phyloP scores from a whole-genome alignment of 1,140 invertebrate genomes.

The Caenorhabditis remanei region DNA sequence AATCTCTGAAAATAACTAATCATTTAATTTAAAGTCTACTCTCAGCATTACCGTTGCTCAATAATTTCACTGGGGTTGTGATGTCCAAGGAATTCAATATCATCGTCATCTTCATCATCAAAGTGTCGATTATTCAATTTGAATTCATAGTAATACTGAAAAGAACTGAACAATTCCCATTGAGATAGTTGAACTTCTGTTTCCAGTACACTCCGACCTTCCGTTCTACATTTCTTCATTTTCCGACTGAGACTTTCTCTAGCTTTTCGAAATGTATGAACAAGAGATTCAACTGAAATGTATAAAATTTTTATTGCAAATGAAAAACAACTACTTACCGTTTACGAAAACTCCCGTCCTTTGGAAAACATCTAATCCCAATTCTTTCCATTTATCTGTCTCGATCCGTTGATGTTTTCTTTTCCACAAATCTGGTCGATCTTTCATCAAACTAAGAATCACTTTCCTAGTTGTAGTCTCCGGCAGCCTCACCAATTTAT shows the following conservation, averaged over 20 bases:
- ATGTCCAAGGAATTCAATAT: not conserved
- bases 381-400: not conserved
- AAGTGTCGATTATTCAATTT: not conserved
- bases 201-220: not conserved
- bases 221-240: not conserved
- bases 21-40: not conserved
- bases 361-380: not conserved
- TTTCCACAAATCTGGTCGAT: not conserved
- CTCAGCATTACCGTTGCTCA: not conserved
- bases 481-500: not conserved
- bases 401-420: not conserved
- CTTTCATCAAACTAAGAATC: not conserved
- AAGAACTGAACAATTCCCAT: not conserved
- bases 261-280: not conserved
- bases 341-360: not conserved
- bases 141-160: slow-evolving; percentile 16
- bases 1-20: not conserved
- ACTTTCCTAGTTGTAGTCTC: not conserved
- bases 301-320: not conserved
- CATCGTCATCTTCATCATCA: not conserved
- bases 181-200: not conserved
- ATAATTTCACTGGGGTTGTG: not conserved
- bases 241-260: not conserved
- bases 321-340: not conserved
- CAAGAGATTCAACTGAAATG: not conserved